Evolutionary conservation across 2,797 vertebrate genomes (phyloP), one percentile per base, ranked within the genome.

Genomic region (Euthynnus affinis): DNA sequence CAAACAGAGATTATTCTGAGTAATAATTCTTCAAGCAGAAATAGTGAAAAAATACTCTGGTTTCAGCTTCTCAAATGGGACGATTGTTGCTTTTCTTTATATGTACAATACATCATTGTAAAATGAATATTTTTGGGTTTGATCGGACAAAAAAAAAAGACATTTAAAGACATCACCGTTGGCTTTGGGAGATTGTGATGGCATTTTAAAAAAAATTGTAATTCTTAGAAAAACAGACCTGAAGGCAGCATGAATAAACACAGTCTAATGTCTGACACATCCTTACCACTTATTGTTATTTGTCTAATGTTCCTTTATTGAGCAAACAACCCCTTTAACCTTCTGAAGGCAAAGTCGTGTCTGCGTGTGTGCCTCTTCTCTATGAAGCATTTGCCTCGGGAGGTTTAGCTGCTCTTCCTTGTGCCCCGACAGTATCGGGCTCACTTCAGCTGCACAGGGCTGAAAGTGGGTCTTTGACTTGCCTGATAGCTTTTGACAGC

Each of bases 401-500:
- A 88, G 78, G 71, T 87, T 87, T 78, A 42, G 57, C 83, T 82
- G 56, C 80, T 91, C 87, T 83, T 89, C 79, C 79, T 86, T 80
- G 76, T 68, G 61, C 83, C 73, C 78, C 76, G 40, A 6, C 87
- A 71, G 80, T 72, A 76, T 73, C n/a, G 18, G 49, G 72, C 88
- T 88, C 85, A 75, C 83, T 87, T 89, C 62, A 68, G 85, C 82
- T 71, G 83, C 87, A 80, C 77, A 48, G 49, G 56, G 75, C 89
- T 89, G 72, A 88, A 91, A 91, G 85, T 91, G 88, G 90, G 87
- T 89, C 91, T 92, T 89, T 86, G 83, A 93, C 90, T 91, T 62
- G 86, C 83, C 83, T 94, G 92, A 94, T 93, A 88, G 93, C 87
- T 92, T 93, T 88, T 94, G 93, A 93, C 93, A 93, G 92, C 91